Evolutionary conservation across 2,113 vertebrate species (phyloP), one percentile per base, ranked within the genome.

Genomic region (Pelobates fuscus): DNA sequence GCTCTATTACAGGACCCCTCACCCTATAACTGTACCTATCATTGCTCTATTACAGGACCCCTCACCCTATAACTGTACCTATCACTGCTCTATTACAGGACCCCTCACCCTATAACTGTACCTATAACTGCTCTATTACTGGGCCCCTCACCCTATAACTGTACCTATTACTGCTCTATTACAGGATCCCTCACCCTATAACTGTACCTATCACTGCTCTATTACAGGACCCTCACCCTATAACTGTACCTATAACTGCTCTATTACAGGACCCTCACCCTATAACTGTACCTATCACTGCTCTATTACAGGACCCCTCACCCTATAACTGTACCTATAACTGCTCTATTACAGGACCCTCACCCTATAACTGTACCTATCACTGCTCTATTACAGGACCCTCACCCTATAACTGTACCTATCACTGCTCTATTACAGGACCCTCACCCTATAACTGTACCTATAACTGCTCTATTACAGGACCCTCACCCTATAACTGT

Each of bases 1-100:
- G 52, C 64, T 55, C 60, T 65, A 65, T 74, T 54, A 74, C 61
- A 74, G 23, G 3, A 55, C 25, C 23, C 25, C n/a, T n/a, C 24
- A 27, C 57, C 57, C 57, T 59, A 25, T 59, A 25, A 26, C 57
- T 59, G 57, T 17, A 23, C n/a, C n/a, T n/a, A n/a, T n/a, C n/a
- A n/a, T n/a, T n/a, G n/a, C n/a, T n/a, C n/a, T n/a, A n/a, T n/a
- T n/a, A n/a, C n/a, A n/a, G n/a, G n/a, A n/a, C n/a, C n/a, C n/a
- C n/a, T n/a, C 24, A 27, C 57, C 57, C 57, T 59, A 25, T 59
- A 25, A 26, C 57, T 59, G 57, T 17, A 23, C 21, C 52, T 5
- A 55, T 55, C 52, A 59, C 57, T 27, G 3, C 57, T 26, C 23
- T 59, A 27, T 59, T 59, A 59, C 57, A 26, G 25, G 15, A 59